Evolutionary conservation across 2,113 vertebrate genomes (phyloP), one percentile per base, ranked within the genome.

Genomic region (Notothenia rossii): DNA sequence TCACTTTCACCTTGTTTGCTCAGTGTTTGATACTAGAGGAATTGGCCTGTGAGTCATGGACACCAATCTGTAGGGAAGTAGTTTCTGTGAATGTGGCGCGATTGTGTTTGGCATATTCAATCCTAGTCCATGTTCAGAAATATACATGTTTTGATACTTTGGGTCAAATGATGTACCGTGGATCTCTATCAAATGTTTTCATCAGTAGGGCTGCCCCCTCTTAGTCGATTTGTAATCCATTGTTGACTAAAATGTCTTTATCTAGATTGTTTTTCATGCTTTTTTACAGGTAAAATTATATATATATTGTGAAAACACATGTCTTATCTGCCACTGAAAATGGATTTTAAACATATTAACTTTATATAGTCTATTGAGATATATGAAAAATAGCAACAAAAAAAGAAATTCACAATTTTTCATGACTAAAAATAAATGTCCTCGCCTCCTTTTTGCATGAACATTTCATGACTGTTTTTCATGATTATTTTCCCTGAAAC

Each of bases 401-500:
- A 29, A 29, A 29, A 29, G 29, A 29, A 29, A 29, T 29, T 29
- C 29, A 29, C 29, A 29, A 29, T 29, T 29, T 29, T 29, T 29
- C 29, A 29, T 29, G 3, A 29, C 29, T 29, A 29, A 29, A 29
- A 29, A 29, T 29, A 29, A 3, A 29, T 29, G 29, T 29, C 29
- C 29, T 3, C 29, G 3, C 29, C 29, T 29, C 29, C 29, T 29
- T 29, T 29, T 43, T 64, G 33, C 5, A 15, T 40, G 12, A 53
- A 62, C 18, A 12, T 46, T 48, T 67, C 11, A 40, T 51, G 5
- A 22, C 40, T 18, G 12, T 75, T 76, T 17, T 13, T 0, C 78
- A 49, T 86, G 5, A 46, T 55, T 92, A 88, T 94, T 80, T 65
- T 73, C 10, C 15, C 91, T 98, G 98, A 97, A 96, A 89, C 93